Conservation (phyloP, 2,797 vertebrate species). For the Oryzias dopingdopingensis region DNA sequence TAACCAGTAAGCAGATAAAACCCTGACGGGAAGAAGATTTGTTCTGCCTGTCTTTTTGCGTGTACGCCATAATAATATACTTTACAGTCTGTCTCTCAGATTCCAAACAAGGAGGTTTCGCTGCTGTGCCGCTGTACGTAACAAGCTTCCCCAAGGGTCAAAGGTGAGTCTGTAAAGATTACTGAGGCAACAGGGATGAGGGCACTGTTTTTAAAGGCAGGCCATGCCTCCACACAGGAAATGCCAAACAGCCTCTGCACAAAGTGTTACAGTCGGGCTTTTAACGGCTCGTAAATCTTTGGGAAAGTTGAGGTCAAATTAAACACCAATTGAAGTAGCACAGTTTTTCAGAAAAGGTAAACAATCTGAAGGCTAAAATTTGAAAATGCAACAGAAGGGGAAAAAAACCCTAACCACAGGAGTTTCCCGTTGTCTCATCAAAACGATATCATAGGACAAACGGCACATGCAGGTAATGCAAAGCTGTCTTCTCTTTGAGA, state of each 20-base stretch:
- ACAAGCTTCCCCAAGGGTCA: constrained; percentile 58
- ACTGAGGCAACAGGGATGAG: constrained; percentile 63
- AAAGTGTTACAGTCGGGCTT: constrained; percentile 71
- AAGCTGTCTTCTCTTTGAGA: constrained; percentile 7
- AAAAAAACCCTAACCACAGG: constrained; percentile 18
- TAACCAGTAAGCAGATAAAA: constrained; percentile 16
- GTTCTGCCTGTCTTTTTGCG: constrained; percentile 1
- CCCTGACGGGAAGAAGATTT: constrained; percentile 32
- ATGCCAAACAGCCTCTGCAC: constrained; percentile 74
- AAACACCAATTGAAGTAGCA: constrained; percentile 45
- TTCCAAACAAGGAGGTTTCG: constrained; percentile 52
- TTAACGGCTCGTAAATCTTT: constrained; percentile 70
- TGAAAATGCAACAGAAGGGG: constrained; percentile 18
- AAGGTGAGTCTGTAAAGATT: constrained; percentile 74
- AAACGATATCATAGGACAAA: constrained; percentile 46
- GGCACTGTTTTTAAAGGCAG: constrained; percentile 67
- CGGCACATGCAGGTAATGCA: constrained; percentile 39
- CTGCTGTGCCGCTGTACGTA: constrained; percentile 35
- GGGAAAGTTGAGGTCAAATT: constrained; percentile 50
- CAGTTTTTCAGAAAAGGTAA: constrained; percentile 21
- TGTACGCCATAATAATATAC: constrained; percentile 11
- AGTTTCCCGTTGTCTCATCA: constrained; percentile 18
- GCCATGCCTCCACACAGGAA: constrained; percentile 76
- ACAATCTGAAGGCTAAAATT: constrained; percentile 34
- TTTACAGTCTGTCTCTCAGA: constrained; percentile 41